Evolutionary conservation across 2,797 vertebrate species (phyloP).

Genomic region (Pogonophryne albipinna): DNA sequence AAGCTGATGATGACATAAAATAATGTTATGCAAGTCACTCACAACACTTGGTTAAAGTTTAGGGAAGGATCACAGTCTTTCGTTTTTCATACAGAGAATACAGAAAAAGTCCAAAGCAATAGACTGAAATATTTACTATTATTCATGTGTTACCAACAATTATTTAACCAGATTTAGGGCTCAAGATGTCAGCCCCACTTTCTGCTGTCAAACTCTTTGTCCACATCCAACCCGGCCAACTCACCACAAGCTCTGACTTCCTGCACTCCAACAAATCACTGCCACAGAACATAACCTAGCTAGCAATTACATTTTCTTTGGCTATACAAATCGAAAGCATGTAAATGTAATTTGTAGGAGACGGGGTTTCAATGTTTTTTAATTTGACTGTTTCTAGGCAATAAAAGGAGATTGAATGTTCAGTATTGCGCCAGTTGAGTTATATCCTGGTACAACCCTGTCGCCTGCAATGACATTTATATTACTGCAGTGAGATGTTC

Average conservation of each 20-base stretch:
- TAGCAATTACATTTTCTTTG: background rate
- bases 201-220: background rate
- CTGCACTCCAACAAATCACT: constrained; percentile 1
- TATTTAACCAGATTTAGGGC: background rate
- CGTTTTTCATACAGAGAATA: background rate
- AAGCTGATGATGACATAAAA: too few relatives aligned
- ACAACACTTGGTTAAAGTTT: background rate
- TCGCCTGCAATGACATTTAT: background rate
- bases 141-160: background rate
- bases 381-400: too few relatives aligned
- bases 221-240: background rate
- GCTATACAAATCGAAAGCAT: background rate
- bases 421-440: too few relatives aligned
- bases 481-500: background rate
- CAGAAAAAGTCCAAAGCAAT: background rate
- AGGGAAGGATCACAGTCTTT: background rate
- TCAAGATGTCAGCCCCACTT: background rate
- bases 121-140: background rate
- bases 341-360: background rate
- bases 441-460: too few relatives aligned
- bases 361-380: too few relatives aligned
- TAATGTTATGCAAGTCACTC: too few relatives aligned
- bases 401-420: too few relatives aligned
- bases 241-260: constrained; percentile 4
- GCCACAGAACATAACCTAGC: background rate